phyloP scores from a whole-genome alignment of 2,888 invertebrate species.

The Xanthorhoe spadicearia region DNA sequence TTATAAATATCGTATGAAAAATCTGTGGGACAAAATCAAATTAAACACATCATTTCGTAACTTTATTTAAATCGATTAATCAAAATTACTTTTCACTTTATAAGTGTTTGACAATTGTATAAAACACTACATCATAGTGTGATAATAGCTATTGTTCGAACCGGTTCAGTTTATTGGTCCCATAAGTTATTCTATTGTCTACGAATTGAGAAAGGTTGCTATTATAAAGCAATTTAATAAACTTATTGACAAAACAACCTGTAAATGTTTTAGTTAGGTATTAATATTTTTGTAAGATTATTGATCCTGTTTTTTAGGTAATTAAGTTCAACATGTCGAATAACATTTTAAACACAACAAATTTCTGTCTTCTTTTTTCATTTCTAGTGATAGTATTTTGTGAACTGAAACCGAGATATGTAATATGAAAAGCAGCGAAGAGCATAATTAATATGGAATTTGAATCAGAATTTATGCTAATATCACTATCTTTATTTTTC shows the following conservation, averaged over 20 bases:
- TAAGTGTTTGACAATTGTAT: not conserved
- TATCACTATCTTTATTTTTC: no score
- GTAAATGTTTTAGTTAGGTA: not conserved
- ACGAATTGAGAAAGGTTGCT: constrained; percentile 2
- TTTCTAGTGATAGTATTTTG: no score
- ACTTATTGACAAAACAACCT: not conserved
- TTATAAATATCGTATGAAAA: no score
- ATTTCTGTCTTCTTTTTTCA: no score
- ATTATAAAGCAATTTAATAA: not conserved
- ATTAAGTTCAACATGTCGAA: no score
- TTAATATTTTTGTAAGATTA: no score
- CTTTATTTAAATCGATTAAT: not conserved
- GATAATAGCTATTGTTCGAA: not conserved
- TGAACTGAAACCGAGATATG: no score
- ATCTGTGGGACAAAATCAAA: not conserved
- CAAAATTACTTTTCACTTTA: not conserved
- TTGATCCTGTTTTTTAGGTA: no score
- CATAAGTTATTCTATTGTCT: constrained; percentile 3
- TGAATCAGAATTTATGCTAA: no score
- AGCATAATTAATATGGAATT: no score
- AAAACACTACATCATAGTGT: not conserved
- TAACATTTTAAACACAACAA: no score
- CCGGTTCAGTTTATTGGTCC: constrained; percentile 2
- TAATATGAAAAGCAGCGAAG: no score
- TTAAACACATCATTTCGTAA: not conserved